phyloP scores from a whole-genome alignment of 2,888 invertebrate species.

The Belgica antarctica region DNA sequence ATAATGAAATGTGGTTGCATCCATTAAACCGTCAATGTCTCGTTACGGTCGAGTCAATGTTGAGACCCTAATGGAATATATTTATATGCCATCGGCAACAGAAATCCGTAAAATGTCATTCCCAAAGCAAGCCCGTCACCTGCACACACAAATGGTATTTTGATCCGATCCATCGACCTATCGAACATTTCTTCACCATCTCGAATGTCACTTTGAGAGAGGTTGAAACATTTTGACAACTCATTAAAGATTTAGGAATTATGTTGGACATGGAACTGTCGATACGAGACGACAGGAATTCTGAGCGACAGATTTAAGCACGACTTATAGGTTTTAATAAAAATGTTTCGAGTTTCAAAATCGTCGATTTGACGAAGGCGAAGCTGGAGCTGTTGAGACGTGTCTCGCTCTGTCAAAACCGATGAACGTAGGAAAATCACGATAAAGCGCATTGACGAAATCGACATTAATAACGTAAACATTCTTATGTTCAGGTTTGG shows the following conservation, averaged over 20 bases:
- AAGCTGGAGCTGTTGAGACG: slow-evolving; percentile 22
- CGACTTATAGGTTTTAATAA: slow-evolving; percentile 4
- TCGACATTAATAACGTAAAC: slow-evolving; percentile 36
- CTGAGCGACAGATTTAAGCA: background rate
- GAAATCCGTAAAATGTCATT: too few relatives aligned
- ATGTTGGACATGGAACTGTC: slow-evolving; percentile 29
- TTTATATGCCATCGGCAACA: too few relatives aligned
- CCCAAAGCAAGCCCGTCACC: too few relatives aligned
- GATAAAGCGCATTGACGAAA: background rate
- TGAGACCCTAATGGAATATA: too few relatives aligned
- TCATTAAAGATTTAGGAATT: slow-evolving; percentile 41
- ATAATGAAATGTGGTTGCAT: too few relatives aligned
- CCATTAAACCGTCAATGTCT: too few relatives aligned
- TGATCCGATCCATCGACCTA: background rate
- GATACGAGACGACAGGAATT: slow-evolving; percentile 17
- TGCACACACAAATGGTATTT: background rate
- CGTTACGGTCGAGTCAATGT: too few relatives aligned
- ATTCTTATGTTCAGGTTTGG: slow-evolving; percentile 14
- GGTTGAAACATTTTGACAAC: slow-evolving; percentile 42
- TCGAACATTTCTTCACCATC: slow-evolving; percentile 1
- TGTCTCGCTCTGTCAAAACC: slow-evolving; percentile 31
- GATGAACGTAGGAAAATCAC: slow-evolving; percentile 5
- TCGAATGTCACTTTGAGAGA: background rate
- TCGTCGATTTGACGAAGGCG: slow-evolving; percentile 30
- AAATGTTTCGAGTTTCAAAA: slow-evolving; percentile 24